phyloP scores from a whole-genome alignment of 2,797 vertebrate genomes.

The Buphagus erythrorhynchus region DNA sequence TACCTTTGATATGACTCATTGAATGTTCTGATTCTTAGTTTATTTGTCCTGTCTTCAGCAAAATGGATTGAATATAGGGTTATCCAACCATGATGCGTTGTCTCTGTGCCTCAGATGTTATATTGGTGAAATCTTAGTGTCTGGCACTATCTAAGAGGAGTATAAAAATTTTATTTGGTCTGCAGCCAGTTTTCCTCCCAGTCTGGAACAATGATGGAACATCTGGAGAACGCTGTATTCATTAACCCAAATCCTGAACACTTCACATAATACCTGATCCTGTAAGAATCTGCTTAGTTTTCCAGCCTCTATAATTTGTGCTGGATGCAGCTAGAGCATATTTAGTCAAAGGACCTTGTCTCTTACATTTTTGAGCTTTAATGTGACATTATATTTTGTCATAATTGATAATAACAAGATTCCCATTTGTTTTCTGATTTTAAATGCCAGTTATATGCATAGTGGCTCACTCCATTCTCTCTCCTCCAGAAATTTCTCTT shows the following conservation, averaged over 20 bases:
- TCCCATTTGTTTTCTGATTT: conserved; percentile 28
- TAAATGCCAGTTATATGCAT: not conserved
- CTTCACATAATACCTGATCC: conserved; percentile 40
- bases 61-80: conserved; percentile 47
- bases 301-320: not conserved
- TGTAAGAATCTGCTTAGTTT: conserved; percentile 47
- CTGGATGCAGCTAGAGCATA: not conserved
- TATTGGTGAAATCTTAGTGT: conserved; percentile 64
- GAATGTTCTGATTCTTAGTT: conserved; percentile 57
- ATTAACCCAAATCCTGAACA: conserved; percentile 45
- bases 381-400: not conserved
- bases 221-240: conserved; percentile 60
- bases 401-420: conserved; percentile 25
- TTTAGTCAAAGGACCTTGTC: not conserved
- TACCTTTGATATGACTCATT: conserved; percentile 55
- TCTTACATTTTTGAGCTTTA: not conserved
- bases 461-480: not conserved
- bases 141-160: conserved; percentile 65
- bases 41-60: conserved; percentile 65
- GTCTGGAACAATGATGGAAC: conserved; percentile 57
- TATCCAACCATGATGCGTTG: conserved; percentile 33
- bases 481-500: not conserved
- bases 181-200: conserved; percentile 61
- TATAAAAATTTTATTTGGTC: conserved; percentile 68
- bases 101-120: conserved; percentile 52